These are phyloP conservation scores for Otus scops DNA, from an alignment of 2,797 vertebrate genomes.

Conservation along the genomic window DNA sequence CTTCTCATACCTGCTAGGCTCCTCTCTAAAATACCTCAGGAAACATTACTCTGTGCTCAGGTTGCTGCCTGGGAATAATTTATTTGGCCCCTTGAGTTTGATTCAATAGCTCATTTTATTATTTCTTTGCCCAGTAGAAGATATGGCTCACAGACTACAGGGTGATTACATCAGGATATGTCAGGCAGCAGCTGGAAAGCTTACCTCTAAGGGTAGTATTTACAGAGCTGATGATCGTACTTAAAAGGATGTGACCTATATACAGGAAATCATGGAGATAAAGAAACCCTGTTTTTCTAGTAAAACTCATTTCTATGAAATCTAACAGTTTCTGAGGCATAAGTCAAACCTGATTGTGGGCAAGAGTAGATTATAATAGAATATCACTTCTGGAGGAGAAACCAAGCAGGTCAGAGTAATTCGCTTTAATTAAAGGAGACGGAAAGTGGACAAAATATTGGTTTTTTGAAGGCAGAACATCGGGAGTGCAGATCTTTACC, in stretches of 20 bases:
- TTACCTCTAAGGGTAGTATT: background rate
- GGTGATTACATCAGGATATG: background rate
- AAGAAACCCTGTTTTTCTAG: background rate
- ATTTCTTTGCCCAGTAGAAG: background rate
- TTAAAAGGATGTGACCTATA: background rate
- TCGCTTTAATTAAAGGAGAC: background rate
- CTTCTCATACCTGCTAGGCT: background rate
- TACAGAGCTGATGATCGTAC: background rate
- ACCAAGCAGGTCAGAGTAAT: background rate
- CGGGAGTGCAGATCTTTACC: background rate
- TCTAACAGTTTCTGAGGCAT: background rate
- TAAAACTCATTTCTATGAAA: conserved; percentile 25
- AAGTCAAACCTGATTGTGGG: background rate
- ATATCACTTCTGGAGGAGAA: background rate
- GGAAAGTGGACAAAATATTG: background rate
- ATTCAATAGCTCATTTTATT: background rate
- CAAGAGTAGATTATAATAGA: background rate
- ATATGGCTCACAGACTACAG: background rate
- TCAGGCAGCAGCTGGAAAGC: background rate
- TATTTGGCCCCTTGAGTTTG: background rate
- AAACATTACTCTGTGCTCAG: background rate
- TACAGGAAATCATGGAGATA: conserved; percentile 34
- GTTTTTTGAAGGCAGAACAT: background rate
- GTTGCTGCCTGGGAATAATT: background rate
- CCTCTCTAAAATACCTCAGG: background rate